A percentile compares a stretch with the other conserved stretches of the same genome.
These are phyloP conservation scores for Lymantria dispar DNA, from an alignment of 2,888 invertebrate genomes.

Conservation along the genomic window DNA sequence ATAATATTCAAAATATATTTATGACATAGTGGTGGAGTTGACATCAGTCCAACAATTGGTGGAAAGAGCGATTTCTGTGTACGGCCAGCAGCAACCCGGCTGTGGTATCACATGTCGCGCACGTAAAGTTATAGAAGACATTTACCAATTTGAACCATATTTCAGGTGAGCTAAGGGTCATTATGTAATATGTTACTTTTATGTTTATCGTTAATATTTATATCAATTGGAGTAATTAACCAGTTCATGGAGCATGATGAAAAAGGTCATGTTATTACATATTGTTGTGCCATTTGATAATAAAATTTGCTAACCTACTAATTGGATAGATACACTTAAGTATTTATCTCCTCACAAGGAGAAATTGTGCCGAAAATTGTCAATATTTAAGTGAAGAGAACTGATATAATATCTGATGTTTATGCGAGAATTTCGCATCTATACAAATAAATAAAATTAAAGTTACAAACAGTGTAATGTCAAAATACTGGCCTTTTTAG, in stretches of 20 bases:
- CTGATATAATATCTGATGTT: no score
- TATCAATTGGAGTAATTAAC: slow-evolving; percentile 6
- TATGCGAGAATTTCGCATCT: no score
- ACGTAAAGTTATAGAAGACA: slow-evolving; percentile 69
- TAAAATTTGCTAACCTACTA: background rate
- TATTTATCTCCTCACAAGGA: background rate
- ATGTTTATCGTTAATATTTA: background rate
- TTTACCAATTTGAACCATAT: slow-evolving; percentile 78
- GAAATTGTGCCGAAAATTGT: no score
- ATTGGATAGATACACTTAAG: background rate
- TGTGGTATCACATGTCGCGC: slow-evolving; percentile 76
- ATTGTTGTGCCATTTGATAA: slow-evolving; percentile 1
- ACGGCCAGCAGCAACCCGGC: slow-evolving; percentile 55
- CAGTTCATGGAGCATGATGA: slow-evolving; percentile 13
- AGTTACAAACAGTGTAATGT: no score
- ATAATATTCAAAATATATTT: no score
- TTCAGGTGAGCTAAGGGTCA: slow-evolving; percentile 51
- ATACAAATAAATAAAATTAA: no score
- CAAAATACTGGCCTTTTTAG: no score
- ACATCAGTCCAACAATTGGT: slow-evolving; percentile 73
- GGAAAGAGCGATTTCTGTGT: slow-evolving; percentile 70
- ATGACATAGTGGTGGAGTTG: slow-evolving; percentile 57
- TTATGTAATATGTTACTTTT: background rate
- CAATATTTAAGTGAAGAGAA: no score
- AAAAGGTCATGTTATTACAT: slow-evolving; percentile 9